Base-by-base conservation (phyloP, 2,888 invertebrate genomes). In the Latrodectus hesperus region DNA sequence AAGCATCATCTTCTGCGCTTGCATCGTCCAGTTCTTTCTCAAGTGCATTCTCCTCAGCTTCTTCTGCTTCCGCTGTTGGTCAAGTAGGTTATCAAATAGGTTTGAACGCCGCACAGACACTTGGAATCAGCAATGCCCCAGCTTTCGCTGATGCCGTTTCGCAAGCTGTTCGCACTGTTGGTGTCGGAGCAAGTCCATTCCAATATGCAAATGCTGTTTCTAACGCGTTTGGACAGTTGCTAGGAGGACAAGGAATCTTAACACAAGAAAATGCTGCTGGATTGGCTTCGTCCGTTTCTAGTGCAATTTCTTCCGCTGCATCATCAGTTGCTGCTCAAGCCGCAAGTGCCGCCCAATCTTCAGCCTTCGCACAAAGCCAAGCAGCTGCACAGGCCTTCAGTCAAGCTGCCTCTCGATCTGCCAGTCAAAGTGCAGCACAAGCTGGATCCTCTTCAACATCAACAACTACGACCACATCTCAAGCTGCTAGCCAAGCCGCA, bases 191-290 rank as follows among this genome's bases (percentile, higher is more conserved):
- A 14, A 49, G 49, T 79, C 2, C 79, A 16, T 17, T 4, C 14
- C 38, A 53, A 22, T 79, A 79, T 22, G 79, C 60, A 4, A 60
- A n/a, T 60, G 79, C 72, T 12, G 9, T 79, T 55, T n/a, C 79
- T 0, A 60, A 12, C 38, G 64, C 79, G 12, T 60, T 55, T 17
- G 71, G n/a, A n/a, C 79, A 79, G 53, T 16, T 71, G 16, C 53
- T 79, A 9, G 49, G 1, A 11, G 38, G 38, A 9, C 49, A 38
- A 16, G 64, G 64, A 67, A 0, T 78, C 9, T 55, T 78, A 51
- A 53, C 68, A n/a, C 16, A n/a, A 10, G 70, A 10, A 22, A 78
- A 78, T 68, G 78, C 78, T 68, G 17, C 26, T 38, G 52, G 55
- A 14, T 38, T 78, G 0, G 78, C 70, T 9, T 26, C 70, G 8